Evolutionary conservation across 2,113 vertebrate genomes (phyloP).

Genomic region (Halcyon senegalensis): DNA sequence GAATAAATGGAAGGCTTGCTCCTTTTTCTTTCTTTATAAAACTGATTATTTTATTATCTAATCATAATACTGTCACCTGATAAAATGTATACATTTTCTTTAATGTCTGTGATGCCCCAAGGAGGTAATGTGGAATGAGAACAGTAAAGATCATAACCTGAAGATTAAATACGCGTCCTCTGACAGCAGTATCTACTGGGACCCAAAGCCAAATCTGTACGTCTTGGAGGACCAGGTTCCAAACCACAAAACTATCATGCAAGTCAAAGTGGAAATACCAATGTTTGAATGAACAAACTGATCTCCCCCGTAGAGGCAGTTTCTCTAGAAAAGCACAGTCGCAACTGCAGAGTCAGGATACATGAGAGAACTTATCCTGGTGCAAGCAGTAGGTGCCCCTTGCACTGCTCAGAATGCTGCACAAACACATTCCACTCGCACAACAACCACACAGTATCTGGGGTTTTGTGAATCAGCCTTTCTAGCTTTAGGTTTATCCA

Average conservation of each 20-base stretch:
- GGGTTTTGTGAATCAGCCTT: not conserved
- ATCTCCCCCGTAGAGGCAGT: not conserved
- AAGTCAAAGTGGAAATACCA: not conserved
- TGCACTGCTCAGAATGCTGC: not conserved
- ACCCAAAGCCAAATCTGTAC: not conserved
- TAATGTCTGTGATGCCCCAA: not conserved
- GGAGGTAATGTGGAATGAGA: not conserved
- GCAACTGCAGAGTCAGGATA: not conserved
- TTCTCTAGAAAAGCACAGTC: not conserved
- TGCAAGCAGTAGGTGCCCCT: fast-evolving
- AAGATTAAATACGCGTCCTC: not conserved
- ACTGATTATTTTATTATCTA: not conserved
- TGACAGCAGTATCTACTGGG: not conserved
- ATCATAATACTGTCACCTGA: not conserved
- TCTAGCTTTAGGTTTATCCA: not conserved
- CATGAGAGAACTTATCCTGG: fast-evolving
- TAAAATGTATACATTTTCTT: not conserved
- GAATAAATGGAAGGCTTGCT: not conserved
- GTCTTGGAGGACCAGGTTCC: not conserved
- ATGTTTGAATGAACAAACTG: not conserved
- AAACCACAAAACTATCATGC: not conserved
- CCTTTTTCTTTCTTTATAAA: not conserved
- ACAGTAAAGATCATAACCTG: conserved; percentile 7
- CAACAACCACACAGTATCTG: not conserved
- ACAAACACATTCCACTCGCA: no score